Conservation (phyloP, 2,113 vertebrate species). For the Megaleporinus macrocephalus region DNA sequence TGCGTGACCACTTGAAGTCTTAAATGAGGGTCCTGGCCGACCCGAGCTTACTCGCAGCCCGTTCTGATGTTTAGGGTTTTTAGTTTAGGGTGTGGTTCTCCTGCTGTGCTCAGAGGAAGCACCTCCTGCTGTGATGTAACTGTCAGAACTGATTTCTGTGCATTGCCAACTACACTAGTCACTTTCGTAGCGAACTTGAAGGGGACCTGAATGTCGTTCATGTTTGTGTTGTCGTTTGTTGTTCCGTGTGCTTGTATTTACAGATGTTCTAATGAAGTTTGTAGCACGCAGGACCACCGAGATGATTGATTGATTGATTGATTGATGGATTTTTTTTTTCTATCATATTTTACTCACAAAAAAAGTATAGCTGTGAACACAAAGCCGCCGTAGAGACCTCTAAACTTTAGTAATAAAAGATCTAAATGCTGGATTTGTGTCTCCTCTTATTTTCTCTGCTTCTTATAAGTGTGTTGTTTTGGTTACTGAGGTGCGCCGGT, state of each 20-base stretch:
- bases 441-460: background rate
- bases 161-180: constrained; percentile 57
- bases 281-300: constrained; percentile 55
- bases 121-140: constrained; percentile 38
- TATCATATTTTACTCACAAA: constrained; percentile 59
- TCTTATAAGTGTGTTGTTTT: background rate
- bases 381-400: constrained; percentile 60
- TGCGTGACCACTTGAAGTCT: constrained; percentile 37
- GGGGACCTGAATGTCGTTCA: constrained; percentile 53
- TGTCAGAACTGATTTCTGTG: constrained; percentile 30
- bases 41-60: background rate
- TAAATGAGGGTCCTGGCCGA: constrained; percentile 14
- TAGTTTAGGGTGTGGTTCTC: background rate
- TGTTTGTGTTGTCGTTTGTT: background rate
- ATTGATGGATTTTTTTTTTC: constrained; percentile 47
- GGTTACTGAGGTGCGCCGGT: too few relatives aligned
- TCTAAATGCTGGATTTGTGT: constrained; percentile 4
- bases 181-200: constrained; percentile 62
- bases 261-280: constrained; percentile 59
- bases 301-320: too few relatives aligned
- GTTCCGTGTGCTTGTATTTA: constrained; percentile 57
- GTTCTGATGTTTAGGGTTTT: background rate
- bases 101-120: constrained; percentile 15
- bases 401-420: constrained; percentile 78
- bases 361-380: constrained; percentile 51